phyloP scores from a whole-genome alignment of 2,113 vertebrate genomes.

The Ursus arctos region DNA sequence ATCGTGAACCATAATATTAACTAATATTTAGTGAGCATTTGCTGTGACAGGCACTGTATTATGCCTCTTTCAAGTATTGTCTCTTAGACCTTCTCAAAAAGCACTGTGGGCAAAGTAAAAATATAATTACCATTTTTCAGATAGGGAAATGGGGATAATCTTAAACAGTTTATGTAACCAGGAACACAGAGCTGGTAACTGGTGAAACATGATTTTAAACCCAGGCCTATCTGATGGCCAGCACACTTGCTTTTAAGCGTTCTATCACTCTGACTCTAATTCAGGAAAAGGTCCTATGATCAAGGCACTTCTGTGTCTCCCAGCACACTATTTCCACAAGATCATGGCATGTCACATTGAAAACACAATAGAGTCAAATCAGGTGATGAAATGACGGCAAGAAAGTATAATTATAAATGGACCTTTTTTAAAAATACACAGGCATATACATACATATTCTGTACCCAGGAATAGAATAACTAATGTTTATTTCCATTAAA shows the following conservation, averaged over 20 bases:
- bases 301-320: neutral
- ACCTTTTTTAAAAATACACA: neutral
- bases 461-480: neutral
- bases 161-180: neutral
- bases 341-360: neutral
- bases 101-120: neutral
- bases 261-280: neutral
- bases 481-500: neutral
- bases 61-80: neutral
- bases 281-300: neutral
- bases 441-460: neutral
- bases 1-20: neutral
- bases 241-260: neutral
- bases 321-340: neutral
- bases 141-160: neutral
- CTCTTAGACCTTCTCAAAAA: neutral
- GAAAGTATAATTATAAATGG: neutral
- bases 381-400: neutral
- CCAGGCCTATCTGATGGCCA: neutral
- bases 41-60: neutral
- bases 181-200: neutral
- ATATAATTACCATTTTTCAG: neutral
- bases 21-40: neutral
- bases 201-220: neutral
- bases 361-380: neutral